A percentile compares a stretch with the other conserved stretches of the same genome.
Conservation (phyloP, 2,113 vertebrate genomes). For the Xiphias gladius region DNA sequence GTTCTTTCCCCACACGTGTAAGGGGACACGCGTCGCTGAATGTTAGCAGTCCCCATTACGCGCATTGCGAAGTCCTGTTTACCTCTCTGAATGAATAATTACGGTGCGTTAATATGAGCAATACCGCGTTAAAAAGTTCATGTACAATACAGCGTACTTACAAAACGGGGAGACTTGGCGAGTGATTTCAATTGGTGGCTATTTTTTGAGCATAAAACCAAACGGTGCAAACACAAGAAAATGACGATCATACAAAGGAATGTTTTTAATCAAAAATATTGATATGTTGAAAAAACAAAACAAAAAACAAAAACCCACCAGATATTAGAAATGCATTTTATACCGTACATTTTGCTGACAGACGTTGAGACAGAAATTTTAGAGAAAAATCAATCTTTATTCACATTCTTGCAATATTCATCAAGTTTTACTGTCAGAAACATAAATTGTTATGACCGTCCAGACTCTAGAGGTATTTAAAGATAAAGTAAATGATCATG, state of each 20-base stretch:
- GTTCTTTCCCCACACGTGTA: no score
- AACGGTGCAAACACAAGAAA: not conserved
- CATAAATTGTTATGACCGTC: not conserved
- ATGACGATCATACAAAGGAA: not conserved
- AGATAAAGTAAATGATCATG: not conserved
- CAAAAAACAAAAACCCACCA: not conserved
- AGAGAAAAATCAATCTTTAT: not conserved
- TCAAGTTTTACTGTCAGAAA: not conserved
- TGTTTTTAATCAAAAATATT: conserved; percentile 32
- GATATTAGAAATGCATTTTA: conserved; percentile 1
- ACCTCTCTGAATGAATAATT: no score
- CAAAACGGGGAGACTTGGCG: no score
- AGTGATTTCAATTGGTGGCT: no score
- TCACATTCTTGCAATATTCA: conserved; percentile 9
- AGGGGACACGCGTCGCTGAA: no score
- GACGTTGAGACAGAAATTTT: not conserved
- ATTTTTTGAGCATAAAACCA: not conserved
- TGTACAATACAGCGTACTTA: no score
- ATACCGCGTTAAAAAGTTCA: no score
- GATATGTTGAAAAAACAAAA: not conserved
- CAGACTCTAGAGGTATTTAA: conserved; percentile 31
- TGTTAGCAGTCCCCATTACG: no score
- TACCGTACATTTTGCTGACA: not conserved
- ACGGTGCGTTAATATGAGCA: no score
- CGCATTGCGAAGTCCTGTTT: no score